Percentiles rank a stretch among this genome's conserved stretches.
Conservation (phyloP, 1,140 invertebrate species). For the Tetragonula clypearis region DNA sequence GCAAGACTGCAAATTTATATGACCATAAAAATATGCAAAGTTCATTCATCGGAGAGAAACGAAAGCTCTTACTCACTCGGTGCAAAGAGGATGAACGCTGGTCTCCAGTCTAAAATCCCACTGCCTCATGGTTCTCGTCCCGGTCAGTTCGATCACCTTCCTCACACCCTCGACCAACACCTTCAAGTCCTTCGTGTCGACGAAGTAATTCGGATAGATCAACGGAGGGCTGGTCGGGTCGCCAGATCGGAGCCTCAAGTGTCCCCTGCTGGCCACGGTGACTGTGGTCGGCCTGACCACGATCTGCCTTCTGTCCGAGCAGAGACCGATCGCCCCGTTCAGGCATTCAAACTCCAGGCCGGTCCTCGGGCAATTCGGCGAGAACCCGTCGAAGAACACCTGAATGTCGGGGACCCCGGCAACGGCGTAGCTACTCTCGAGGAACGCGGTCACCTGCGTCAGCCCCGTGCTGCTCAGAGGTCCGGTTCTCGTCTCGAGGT, state of each 20-base stretch:
- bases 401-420: slow-evolving; percentile 73
- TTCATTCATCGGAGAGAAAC: too few species aligned
- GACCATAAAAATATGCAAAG: too few species aligned
- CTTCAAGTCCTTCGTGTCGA: slow-evolving; percentile 80
- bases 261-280: slow-evolving; percentile 69
- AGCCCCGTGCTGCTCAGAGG: slow-evolving; percentile 80
- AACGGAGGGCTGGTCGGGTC: slow-evolving; percentile 85
- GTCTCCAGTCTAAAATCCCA: slow-evolving; percentile 80
- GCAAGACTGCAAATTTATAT: too few species aligned
- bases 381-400: slow-evolving; percentile 80
- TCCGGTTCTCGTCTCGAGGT: slow-evolving; percentile 75
- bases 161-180: slow-evolving; percentile 81
- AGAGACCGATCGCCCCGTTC: slow-evolving; percentile 65
- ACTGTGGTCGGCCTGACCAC: slow-evolving; percentile 75
- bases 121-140: slow-evolving; percentile 78
- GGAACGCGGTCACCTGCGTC: slow-evolving; percentile 80
- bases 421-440: slow-evolving; percentile 73
- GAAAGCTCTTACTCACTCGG: slow-evolving; percentile 52
- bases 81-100: slow-evolving; percentile 71
- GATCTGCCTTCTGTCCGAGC: slow-evolving; percentile 72
- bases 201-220: slow-evolving; percentile 87
- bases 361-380: slow-evolving; percentile 73
- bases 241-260: slow-evolving; percentile 78
- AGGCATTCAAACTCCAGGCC: slow-evolving; percentile 75
- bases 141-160: slow-evolving; percentile 74